Evolutionary conservation across 2,113 vertebrate genomes (phyloP).

Genomic region (Vireo altiloquus): DNA sequence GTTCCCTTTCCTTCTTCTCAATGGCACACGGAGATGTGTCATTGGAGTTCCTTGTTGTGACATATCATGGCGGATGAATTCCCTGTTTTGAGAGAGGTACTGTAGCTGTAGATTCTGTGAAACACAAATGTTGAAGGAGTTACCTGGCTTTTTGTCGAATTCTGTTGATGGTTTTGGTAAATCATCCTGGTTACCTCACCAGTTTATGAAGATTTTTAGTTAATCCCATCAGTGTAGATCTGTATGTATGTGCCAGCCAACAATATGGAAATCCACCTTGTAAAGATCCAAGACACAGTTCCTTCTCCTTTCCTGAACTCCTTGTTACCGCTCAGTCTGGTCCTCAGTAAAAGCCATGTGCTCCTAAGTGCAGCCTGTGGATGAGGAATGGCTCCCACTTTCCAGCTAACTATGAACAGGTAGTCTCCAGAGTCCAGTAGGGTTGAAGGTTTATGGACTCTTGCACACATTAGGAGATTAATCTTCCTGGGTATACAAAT

Average conservation of each 20-base stretch:
- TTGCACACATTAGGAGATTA: neutral
- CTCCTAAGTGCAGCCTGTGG: neutral
- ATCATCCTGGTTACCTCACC: neutral
- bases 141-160: neutral
- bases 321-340: neutral
- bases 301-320: neutral
- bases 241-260: neutral
- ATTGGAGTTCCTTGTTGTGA: neutral
- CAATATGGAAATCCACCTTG: neutral
- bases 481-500: constrained; percentile 8
- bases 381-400: constrained; percentile 6
- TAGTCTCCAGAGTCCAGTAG: neutral
- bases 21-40: neutral
- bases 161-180: neutral
- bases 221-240: neutral
- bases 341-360: neutral
- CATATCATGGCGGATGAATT: neutral
- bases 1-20: neutral
- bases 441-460: neutral
- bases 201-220: neutral
- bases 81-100: neutral
- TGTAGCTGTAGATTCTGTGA: neutral
- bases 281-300: neutral
- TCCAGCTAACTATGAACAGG: constrained; percentile 4
- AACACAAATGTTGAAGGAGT: neutral